Percentiles rank a stretch among this genome's conserved stretches.
phyloP scores from a whole-genome alignment of 2,113 vertebrate species.

The Origma solitaria region DNA sequence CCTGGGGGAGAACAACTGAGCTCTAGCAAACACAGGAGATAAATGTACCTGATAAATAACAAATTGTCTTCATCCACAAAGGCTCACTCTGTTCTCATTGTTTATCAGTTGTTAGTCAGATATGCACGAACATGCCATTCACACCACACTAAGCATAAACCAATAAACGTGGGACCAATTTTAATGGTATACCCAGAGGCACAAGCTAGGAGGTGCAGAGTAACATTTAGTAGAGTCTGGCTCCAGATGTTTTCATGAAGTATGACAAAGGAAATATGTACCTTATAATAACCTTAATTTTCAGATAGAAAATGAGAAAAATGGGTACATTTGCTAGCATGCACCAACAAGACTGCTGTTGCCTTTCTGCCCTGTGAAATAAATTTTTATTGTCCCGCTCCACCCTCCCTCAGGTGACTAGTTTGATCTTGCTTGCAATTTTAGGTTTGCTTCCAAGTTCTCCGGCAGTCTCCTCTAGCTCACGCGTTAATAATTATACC shows the following conservation, averaged over 20 bases:
- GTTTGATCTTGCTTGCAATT: constrained; percentile 44
- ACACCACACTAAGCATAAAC: not conserved
- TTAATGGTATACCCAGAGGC: not conserved
- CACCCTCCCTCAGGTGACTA: not conserved
- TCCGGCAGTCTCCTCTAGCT: constrained; percentile 11
- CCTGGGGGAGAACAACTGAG: not conserved
- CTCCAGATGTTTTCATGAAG: not conserved
- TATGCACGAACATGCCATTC: not conserved
- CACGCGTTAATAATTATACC: not conserved
- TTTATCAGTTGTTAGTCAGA: constrained; percentile 21
- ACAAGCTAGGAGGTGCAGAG: not conserved
- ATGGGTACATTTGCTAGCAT: not conserved
- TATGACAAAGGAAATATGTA: not conserved
- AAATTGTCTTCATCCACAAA: not conserved
- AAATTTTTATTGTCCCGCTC: not conserved
- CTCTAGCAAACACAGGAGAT: not conserved
- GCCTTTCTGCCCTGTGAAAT: not conserved
- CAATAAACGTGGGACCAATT: not conserved
- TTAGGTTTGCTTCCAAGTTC: constrained; percentile 39
- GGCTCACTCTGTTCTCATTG: not conserved
- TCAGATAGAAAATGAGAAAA: constrained; percentile 24
- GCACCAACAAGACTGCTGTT: constrained; percentile 11
- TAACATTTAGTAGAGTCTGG: not conserved
- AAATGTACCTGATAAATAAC: constrained; percentile 13
- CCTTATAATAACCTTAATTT: constrained; percentile 35